phyloP scores from a whole-genome alignment of 2,113 vertebrate species.

The Panthera tigris region DNA sequence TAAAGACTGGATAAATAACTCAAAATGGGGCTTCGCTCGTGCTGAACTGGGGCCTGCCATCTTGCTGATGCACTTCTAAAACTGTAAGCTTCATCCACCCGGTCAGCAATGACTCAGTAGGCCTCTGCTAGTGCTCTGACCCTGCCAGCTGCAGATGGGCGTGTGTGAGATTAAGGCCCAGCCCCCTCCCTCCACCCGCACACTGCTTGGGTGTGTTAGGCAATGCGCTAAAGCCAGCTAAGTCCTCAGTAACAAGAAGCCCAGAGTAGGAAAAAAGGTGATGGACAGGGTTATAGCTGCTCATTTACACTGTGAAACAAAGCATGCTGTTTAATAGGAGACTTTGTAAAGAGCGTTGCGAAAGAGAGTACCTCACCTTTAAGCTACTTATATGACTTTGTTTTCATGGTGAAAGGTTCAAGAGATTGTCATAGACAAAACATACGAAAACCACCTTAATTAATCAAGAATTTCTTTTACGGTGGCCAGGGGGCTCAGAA shows the following conservation, averaged over 20 bases:
- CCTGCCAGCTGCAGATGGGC: neutral
- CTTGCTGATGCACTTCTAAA: neutral
- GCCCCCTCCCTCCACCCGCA: no score
- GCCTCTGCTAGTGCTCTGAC: neutral
- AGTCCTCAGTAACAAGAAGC: slow-evolving; percentile 21
- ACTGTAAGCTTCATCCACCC: neutral
- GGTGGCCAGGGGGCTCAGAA: neutral
- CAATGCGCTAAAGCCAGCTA: slow-evolving; percentile 1
- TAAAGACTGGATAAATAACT: neutral
- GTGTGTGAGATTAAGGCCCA: neutral
- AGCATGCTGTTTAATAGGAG: neutral
- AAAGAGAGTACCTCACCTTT: neutral
- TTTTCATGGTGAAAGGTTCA: neutral
- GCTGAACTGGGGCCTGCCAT: no score
- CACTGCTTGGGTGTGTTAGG: neutral
- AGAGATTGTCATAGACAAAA: neutral
- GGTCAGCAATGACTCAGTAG: rapidly evolving
- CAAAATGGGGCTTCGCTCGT: neutral
- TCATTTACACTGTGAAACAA: slow-evolving; percentile 28
- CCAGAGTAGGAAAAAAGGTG: neutral
- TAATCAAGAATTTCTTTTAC: slow-evolving; percentile 30
- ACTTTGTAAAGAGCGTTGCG: neutral
- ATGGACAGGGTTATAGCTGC: neutral
- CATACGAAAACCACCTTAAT: neutral
- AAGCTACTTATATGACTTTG: neutral